phyloP scores from a whole-genome alignment of 2,113 vertebrate genomes.

The Sprattus sprattus region DNA sequence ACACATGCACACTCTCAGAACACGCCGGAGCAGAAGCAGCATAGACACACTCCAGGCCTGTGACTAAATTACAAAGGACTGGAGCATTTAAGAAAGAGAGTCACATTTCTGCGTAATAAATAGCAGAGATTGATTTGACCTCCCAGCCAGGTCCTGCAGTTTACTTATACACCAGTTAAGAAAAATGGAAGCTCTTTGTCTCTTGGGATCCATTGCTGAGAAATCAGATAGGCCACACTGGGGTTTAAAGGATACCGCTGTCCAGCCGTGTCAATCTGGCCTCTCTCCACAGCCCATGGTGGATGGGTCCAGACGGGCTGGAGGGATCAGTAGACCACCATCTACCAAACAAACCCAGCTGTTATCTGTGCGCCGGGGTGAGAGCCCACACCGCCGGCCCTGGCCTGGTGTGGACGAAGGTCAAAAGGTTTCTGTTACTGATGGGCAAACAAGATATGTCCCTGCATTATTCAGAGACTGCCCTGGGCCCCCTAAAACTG shows the following conservation, averaged over 20 bases:
- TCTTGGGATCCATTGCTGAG: constrained; percentile 85
- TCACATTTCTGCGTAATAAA: constrained; percentile 99
- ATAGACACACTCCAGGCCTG: constrained; percentile 75
- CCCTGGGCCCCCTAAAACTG: neutral
- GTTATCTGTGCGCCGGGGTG: constrained; percentile 36
- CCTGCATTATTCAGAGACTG: constrained; percentile 59
- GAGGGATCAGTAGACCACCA: constrained; percentile 54
- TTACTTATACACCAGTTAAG: constrained; percentile 85
- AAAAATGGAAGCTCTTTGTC: constrained; percentile 84
- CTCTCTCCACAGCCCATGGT: constrained; percentile 57
- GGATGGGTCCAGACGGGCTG: constrained; percentile 56
- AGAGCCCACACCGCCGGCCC: constrained; percentile 25
- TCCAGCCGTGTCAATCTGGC: constrained; percentile 81
- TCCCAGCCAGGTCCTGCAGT: constrained; percentile 84
- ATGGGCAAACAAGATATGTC: constrained; percentile 49
- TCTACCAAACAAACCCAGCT: constrained; percentile 63
- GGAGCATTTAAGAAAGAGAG: constrained; percentile 91
- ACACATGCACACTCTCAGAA: constrained; percentile 28
- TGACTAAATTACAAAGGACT: constrained; percentile 86
- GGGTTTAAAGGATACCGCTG: constrained; percentile 78
- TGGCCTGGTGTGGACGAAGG: constrained; percentile 51
- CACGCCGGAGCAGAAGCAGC: constrained; percentile 50
- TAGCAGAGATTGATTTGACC: constrained; percentile 96
- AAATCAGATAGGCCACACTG: constrained; percentile 84
- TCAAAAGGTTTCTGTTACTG: constrained; percentile 70